phyloP scores from a whole-genome alignment of 1,140 invertebrate species.

The Caenorhabditis inopinata region DNA sequence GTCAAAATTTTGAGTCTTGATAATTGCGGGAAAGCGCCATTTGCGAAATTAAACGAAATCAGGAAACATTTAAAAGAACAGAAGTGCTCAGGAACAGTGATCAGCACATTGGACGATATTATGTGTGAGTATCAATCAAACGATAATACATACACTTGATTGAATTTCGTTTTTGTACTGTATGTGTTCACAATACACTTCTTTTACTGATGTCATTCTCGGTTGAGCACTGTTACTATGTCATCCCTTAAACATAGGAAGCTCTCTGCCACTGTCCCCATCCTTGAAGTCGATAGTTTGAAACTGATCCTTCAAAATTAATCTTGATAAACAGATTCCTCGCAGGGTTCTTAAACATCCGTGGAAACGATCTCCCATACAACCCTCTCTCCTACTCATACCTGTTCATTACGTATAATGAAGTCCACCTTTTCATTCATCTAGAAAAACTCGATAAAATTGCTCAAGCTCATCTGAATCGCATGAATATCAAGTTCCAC shows the following conservation, averaged over 20 bases:
- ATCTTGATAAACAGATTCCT: too few species aligned
- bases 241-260: too few species aligned
- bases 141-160: too few species aligned
- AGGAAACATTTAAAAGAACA: constrained; percentile 47
- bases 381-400: constrained; percentile 96
- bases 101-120: constrained; percentile 40
- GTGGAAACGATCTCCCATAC: constrained; percentile 88
- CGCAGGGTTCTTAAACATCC: constrained; percentile 79
- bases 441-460: constrained; percentile 72
- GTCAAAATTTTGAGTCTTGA: constrained; percentile 38
- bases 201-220: too few species aligned
- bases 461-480: constrained; percentile 70
- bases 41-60: constrained; percentile 49
- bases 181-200: too few species aligned
- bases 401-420: constrained; percentile 74
- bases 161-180: too few species aligned
- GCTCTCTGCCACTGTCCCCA: too few species aligned
- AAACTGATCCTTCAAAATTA: too few species aligned
- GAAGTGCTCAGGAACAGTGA: constrained; percentile 55
- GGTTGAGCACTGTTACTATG: too few species aligned
- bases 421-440: constrained; percentile 76
- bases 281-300: too few species aligned
- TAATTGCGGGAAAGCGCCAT: constrained; percentile 51
- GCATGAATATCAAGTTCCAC: constrained; percentile 52
- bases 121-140: constrained; percentile 17